Conservation (phyloP, 2,797 vertebrate species). For the Rhynchotus rufescens region DNA sequence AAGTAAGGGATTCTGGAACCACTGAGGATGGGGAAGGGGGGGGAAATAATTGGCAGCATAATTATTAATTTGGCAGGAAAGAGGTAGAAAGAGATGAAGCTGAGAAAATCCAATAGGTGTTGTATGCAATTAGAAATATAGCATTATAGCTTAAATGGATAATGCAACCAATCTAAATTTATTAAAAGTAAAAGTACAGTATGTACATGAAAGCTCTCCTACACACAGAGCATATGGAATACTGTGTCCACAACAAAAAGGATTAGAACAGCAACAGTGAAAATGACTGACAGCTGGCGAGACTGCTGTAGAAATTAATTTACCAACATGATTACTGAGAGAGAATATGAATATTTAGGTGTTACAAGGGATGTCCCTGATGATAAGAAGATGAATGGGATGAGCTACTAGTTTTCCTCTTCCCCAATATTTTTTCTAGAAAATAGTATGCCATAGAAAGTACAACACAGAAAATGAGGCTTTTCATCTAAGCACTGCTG, state of each 20-base stretch:
- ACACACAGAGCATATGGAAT: no score
- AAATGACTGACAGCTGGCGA: neutral
- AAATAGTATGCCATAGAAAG: neutral
- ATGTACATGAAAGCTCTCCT: neutral
- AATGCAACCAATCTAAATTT: neutral
- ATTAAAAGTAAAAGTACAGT: neutral
- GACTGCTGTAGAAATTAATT: neutral
- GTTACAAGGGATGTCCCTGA: neutral
- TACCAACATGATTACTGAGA: neutral
- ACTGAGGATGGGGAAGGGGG: neutral
- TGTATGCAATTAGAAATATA: neutral
- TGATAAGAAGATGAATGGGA: neutral
- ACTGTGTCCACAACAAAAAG: neutral
- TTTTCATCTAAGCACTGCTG: neutral
- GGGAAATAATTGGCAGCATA: neutral
- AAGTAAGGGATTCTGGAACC: neutral
- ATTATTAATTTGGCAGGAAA: neutral
- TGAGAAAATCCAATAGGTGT: neutral
- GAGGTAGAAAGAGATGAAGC: neutral
- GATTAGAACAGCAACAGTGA: neutral
- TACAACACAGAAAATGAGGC: neutral
- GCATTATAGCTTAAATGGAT: neutral
- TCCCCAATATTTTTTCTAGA: neutral
- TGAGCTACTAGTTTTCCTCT: neutral
- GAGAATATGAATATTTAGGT: neutral